Conservation (phyloP, 2,113 vertebrate species). For the Cyprinodon tularosa region DNA sequence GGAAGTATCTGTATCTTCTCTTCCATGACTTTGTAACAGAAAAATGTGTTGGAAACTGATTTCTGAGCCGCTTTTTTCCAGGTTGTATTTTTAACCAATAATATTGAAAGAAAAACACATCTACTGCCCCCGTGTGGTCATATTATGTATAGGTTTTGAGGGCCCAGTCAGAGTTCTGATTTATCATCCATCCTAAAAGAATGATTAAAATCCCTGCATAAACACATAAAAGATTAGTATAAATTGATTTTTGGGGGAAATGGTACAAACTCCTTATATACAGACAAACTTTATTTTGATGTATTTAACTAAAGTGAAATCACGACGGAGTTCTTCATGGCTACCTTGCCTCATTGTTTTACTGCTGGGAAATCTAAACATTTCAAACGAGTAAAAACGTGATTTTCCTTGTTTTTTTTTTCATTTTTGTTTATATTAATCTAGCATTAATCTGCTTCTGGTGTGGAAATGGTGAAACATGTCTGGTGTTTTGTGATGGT, state of each 20-base stretch:
- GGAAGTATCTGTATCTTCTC: neutral
- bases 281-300: too few relatives aligned
- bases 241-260: too few relatives aligned
- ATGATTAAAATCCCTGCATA: too few relatives aligned
- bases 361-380: neutral
- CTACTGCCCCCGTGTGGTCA: conserved; percentile 7
- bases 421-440: neutral
- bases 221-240: too few relatives aligned
- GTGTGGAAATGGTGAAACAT: neutral
- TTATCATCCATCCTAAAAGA: too few relatives aligned
- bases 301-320: too few relatives aligned
- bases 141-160: too few relatives aligned
- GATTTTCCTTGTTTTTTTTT: neutral
- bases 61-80: neutral
- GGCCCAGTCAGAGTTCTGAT: too few relatives aligned
- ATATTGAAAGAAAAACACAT: neutral
- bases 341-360: neutral
- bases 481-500: too few relatives aligned
- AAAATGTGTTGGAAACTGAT: neutral
- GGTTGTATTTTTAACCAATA: neutral
- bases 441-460: neutral
- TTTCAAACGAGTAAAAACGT: neutral
- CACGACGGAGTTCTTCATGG: too few relatives aligned
- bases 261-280: neutral
- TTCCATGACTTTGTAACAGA: neutral